Conservation (phyloP, 2,797 vertebrate species). For the Chaetophractus vellerosus region DNA sequence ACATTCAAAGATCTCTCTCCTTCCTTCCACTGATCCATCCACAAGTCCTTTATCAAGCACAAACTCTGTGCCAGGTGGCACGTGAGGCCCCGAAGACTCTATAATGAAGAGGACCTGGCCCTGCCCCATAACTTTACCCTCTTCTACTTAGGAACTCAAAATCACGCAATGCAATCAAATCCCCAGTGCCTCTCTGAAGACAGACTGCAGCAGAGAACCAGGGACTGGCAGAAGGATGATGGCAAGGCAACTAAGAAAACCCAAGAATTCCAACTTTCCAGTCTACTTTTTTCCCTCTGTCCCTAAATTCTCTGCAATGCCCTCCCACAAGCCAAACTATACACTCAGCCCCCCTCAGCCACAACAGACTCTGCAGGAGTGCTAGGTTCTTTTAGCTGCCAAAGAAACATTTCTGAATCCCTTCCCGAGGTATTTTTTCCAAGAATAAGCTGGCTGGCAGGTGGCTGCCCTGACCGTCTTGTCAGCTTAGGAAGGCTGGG, state of each 20-base stretch:
- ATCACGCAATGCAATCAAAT: background rate
- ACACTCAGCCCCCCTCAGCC: background rate
- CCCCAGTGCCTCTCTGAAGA: background rate
- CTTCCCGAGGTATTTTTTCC: background rate
- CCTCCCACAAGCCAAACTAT: background rate
- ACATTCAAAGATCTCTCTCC: background rate
- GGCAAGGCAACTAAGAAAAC: background rate
- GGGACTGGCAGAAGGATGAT: background rate
- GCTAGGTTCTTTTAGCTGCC: background rate
- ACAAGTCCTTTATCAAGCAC: background rate
- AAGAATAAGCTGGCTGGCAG: background rate
- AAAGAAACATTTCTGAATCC: slow-evolving; percentile 23
- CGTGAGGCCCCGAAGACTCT: background rate
- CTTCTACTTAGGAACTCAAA: background rate
- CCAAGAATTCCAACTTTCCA: background rate
- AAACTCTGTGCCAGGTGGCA: background rate
- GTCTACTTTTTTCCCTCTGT: background rate
- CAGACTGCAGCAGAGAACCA: background rate
- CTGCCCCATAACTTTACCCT: background rate
- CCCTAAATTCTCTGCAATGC: background rate
- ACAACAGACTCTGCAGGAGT: background rate
- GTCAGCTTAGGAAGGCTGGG: background rate
- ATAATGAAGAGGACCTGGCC: background rate
- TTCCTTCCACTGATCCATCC: background rate
- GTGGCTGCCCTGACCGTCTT: background rate